Base-by-base conservation (phyloP, 1,140 invertebrate species). In the Drosophila watanabei region DNA sequence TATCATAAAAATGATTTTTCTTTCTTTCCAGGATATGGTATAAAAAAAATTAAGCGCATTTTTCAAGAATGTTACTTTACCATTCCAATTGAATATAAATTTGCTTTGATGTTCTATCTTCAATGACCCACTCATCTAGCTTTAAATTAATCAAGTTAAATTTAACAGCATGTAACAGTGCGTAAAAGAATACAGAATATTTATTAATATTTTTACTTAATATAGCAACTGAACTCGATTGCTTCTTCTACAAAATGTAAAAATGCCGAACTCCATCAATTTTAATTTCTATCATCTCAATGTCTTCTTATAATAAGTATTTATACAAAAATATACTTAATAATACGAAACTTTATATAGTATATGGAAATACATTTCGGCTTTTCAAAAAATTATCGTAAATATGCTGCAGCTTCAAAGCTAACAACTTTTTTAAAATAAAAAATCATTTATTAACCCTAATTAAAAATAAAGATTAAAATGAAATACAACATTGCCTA, bases 221-320 rank as follows among this genome's bases (percentile, higher is more conserved):
- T 43, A 20, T 43, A 30, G 28, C 13, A 63, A 37, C 32, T 14
- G n/a, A 4, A 41, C 28, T 24, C 16, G 20, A 37, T 49, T 64
- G 33, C 37, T 56, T 56, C 20, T 20, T 41, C 5, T 16, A 46
- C 24, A 30, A 61, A 35, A 66, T 35, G 43, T 37, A 66, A 66
- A 66, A 66, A 46, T 64, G n/a, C n/a, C 11, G 60, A 35, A 35
- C 7, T 54, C 49, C 52, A 49, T 28, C 45, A 63, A 48, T 51
- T 66, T 46, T 24, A 39, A 48, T 70, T 79, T 75, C 69, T 75
- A 82, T 52, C 41, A 73, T 54, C 45, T 76, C 18, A 69, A 83
- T 62, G 64, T 88, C 79, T 88, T 78, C 46, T 61, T 60, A 75
- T 20, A 77, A 73, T 71, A 56, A 80, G 45, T 43, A 72, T 56